phyloP scores from a whole-genome alignment of 2,888 invertebrate genomes.

The Machimus rusticus region DNA sequence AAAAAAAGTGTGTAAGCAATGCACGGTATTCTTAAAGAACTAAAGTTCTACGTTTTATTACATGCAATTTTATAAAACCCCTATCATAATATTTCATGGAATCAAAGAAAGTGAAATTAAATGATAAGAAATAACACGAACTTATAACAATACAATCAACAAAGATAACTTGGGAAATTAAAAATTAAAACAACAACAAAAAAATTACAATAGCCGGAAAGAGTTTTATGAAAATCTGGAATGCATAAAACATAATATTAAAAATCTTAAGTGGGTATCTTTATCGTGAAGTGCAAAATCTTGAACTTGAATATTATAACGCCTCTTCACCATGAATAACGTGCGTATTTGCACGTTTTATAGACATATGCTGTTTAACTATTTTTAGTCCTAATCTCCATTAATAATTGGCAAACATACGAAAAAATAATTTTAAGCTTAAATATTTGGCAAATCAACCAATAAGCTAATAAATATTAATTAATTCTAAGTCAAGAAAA shows the following conservation, averaged over 20 bases:
- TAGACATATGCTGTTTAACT: neutral
- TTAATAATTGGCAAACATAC: neutral
- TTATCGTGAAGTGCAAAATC: neutral
- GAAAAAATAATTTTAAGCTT: neutral
- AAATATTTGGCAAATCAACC: neutral
- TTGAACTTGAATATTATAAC: neutral
- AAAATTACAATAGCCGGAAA: neutral
- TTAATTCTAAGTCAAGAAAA: neutral
- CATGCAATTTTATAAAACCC: neutral
- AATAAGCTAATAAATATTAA: neutral
- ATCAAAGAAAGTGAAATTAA: neutral
- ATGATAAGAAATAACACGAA: neutral
- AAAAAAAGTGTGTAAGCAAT: neutral
- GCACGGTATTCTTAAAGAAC: neutral
- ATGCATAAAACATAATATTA: neutral
- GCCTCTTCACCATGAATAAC: neutral
- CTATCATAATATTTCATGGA: neutral
- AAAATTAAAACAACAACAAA: too few relatives aligned
- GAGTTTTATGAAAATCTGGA: neutral
- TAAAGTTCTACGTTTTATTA: neutral
- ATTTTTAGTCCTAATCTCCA: neutral
- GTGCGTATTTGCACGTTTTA: neutral
- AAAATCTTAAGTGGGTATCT: neutral
- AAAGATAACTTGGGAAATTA: neutral
- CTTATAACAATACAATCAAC: neutral